phyloP scores from a whole-genome alignment of 2,797 vertebrate species.

The Poecilia velifera region DNA sequence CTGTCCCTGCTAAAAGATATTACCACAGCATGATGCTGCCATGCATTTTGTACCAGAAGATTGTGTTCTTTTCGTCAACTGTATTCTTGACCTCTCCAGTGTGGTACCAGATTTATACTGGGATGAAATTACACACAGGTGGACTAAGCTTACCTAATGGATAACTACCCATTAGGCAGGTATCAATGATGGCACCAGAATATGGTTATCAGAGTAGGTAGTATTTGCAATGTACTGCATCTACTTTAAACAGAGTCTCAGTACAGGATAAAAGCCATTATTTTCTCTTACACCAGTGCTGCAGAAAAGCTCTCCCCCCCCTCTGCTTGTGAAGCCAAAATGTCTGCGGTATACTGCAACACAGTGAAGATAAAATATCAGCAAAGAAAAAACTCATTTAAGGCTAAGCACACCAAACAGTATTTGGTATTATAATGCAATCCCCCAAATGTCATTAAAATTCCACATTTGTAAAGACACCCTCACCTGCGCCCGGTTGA shows the following conservation, averaged over 20 bases:
- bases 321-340: not conserved
- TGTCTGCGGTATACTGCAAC: not conserved
- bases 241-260: not conserved
- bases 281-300: not conserved
- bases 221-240: not conserved
- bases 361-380: not conserved
- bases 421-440: not conserved
- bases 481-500: constrained; percentile 15
- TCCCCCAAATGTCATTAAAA: not conserved
- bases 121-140: not conserved
- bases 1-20: not conserved
- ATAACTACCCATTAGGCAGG: not conserved
- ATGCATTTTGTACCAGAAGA: not conserved
- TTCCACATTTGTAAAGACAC: not conserved
- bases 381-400: not conserved
- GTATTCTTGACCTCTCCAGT: not conserved
- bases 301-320: not conserved
- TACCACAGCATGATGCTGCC: not conserved
- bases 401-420: not conserved
- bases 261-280: not conserved
- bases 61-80: not conserved
- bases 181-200: too few relatives aligned
- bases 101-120: not conserved
- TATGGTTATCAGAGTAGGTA: too few relatives aligned
- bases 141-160: not conserved